Evolutionary conservation across 2,888 invertebrate species (phyloP).

Genomic region (Margaritifera margaritifera): DNA sequence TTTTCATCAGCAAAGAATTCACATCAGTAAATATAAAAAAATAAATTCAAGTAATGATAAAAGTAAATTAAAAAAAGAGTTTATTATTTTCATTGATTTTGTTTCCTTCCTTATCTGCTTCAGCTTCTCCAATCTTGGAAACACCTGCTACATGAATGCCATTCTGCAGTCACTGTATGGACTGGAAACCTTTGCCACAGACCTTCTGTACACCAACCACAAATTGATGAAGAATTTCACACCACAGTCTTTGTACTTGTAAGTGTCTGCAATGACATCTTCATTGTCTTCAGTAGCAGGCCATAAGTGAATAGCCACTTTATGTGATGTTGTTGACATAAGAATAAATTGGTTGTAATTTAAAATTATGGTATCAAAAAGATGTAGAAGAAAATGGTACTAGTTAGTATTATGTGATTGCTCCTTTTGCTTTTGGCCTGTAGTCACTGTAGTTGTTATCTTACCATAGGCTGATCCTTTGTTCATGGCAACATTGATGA

Average conservation of each 20-base stretch:
- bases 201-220: slow-evolving; percentile 48
- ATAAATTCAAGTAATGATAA: not conserved
- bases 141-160: slow-evolving; percentile 72
- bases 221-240: slow-evolving; percentile 38
- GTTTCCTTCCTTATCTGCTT: slow-evolving; percentile 15
- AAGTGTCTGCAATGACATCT: slow-evolving; percentile 16
- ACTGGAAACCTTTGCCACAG: slow-evolving; percentile 60
- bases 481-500: too few species aligned
- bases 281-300: not conserved
- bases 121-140: slow-evolving; percentile 69
- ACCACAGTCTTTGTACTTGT: slow-evolving; percentile 51
- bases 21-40: too few species aligned
- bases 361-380: too few species aligned
- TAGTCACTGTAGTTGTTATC: too few species aligned
- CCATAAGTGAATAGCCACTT: too few species aligned
- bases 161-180: slow-evolving; percentile 67
- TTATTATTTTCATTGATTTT: not conserved
- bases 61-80: not conserved
- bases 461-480: too few species aligned
- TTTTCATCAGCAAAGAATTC: too few species aligned
- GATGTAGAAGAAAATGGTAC: too few species aligned
- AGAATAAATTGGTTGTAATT: too few species aligned
- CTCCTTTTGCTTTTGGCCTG: too few species aligned
- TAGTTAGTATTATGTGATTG: too few species aligned
- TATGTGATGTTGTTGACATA: too few species aligned